Percentiles rank a stretch among this genome's conserved stretches.
Evolutionary conservation across 2,888 invertebrate genomes (phyloP).

Genomic region (Lymantria monacha): DNA sequence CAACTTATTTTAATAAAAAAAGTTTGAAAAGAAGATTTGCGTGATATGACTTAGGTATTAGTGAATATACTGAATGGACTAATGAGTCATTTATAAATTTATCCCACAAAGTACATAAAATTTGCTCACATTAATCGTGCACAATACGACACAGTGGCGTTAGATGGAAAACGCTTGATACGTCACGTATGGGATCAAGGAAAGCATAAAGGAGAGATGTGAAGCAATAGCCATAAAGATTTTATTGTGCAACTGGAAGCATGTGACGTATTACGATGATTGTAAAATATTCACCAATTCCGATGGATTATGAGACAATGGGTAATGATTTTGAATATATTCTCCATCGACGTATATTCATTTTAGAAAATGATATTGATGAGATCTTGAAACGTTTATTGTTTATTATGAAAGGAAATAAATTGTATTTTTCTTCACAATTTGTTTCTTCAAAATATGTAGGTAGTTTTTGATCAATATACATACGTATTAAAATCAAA

Average conservation of each 20-base stretch:
- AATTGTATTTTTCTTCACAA: not conserved
- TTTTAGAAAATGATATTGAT: slow-evolving; percentile 10
- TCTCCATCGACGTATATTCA: slow-evolving; percentile 8
- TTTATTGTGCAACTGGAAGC: slow-evolving; percentile 54
- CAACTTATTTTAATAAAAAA: no score
- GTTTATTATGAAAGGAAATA: not conserved
- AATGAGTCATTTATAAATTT: no score
- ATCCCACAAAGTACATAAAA: no score
- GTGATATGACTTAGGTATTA: no score
- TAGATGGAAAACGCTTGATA: slow-evolving; percentile 32
- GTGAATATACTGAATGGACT: no score
- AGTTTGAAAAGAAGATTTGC: no score
- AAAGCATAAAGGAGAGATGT: slow-evolving; percentile 54
- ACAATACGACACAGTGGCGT: slow-evolving; percentile 18
- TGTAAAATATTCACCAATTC: slow-evolving; percentile 60
- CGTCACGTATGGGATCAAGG: slow-evolving; percentile 44
- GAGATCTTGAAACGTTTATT: slow-evolving; percentile 1
- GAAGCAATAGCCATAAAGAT: slow-evolving; percentile 69
- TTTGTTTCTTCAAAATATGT: no score
- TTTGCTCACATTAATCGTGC: not conserved
- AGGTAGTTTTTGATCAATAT: no score
- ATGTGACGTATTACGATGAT: slow-evolving; percentile 53
- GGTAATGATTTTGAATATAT: slow-evolving; percentile 45
- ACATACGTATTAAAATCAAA: no score
- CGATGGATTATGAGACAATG: slow-evolving; percentile 65